These are phyloP conservation scores for Campoplex capitator DNA, from an alignment of 2,888 invertebrate genomes.

Conservation along the genomic window DNA sequence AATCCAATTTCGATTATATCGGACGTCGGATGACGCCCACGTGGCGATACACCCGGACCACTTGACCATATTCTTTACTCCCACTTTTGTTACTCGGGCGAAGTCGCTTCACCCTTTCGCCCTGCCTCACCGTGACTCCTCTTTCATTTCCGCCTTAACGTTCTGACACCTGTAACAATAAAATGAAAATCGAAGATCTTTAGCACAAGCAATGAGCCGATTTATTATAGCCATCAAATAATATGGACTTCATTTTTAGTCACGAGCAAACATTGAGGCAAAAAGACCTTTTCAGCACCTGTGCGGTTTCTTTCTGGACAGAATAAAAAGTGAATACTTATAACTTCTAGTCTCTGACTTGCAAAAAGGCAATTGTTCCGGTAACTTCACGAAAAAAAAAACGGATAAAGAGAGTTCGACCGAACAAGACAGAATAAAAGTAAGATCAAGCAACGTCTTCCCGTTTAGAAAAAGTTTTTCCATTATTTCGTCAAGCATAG, in stretches of 20 bases:
- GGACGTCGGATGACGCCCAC: conserved; percentile 78
- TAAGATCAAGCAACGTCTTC: not conserved
- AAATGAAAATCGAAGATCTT: conserved; percentile 3
- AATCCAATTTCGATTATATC: conserved; percentile 75
- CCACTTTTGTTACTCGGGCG: conserved; percentile 74
- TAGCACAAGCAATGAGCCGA: not conserved
- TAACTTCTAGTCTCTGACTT: not conserved
- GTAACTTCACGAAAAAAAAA: not conserved
- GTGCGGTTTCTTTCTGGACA: not conserved
- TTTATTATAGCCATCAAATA: not conserved
- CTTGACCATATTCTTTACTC: conserved; percentile 78
- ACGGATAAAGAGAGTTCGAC: not conserved
- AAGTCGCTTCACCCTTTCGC: conserved; percentile 79
- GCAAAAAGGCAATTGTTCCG: not conserved
- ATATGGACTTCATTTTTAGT: not conserved
- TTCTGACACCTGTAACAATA: conserved; percentile 66
- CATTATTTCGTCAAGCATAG: conserved; percentile 20
- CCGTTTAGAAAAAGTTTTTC: not conserved
- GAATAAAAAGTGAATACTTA: not conserved
- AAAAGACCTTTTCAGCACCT: no score
- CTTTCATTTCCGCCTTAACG: conserved; percentile 77
- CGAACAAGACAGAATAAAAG: not conserved
- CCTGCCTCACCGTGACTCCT: conserved; percentile 81
- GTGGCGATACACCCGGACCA: conserved; percentile 78
- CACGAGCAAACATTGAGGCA: no score